These are phyloP conservation scores for Eilema depressum DNA, from an alignment of 2,888 invertebrate genomes.

Conservation along the genomic window DNA sequence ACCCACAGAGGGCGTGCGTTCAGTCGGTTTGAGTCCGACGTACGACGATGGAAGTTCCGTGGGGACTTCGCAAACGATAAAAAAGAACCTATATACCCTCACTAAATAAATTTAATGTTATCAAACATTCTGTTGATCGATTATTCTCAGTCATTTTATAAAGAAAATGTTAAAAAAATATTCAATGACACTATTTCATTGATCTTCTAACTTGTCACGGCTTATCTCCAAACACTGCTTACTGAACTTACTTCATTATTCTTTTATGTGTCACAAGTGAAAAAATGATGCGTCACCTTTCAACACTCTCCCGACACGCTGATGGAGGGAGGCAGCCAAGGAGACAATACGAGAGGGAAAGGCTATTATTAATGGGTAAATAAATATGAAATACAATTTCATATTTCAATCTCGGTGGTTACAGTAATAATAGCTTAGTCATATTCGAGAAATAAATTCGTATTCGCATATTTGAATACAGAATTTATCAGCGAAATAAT, in stretches of 20 bases:
- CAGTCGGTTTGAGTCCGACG: too few relatives aligned
- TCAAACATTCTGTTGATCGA: background rate
- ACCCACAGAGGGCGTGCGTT: too few relatives aligned
- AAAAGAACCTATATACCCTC: too few relatives aligned
- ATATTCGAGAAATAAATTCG: conserved; percentile 22
- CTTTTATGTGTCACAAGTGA: conserved; percentile 60
- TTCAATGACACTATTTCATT: conserved; percentile 19
- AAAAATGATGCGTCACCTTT: conserved; percentile 66
- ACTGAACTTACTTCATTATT: conserved; percentile 58
- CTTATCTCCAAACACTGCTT: conserved; percentile 46
- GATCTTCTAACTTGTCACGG: conserved; percentile 30
- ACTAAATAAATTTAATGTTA: background rate
- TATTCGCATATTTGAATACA: conserved; percentile 17
- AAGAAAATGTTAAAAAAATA: conserved; percentile 13
- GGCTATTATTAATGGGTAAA: conserved; percentile 52
- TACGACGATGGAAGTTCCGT: too few relatives aligned
- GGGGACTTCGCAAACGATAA: too few relatives aligned
- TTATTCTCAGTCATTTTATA: conserved; percentile 9
- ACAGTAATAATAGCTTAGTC: conserved; percentile 40
- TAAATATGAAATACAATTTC: conserved; percentile 58
- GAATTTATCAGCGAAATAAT: conserved; percentile 24
- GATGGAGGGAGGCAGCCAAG: conserved; percentile 34
- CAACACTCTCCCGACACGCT: conserved; percentile 50
- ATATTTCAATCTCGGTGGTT: conserved; percentile 36
- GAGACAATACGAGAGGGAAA: conserved; percentile 45